A percentile compares a stretch with the other conserved stretches of the same genome.
phyloP scores from a whole-genome alignment of 2,888 invertebrate genomes.

The Celastrina argiolus region DNA sequence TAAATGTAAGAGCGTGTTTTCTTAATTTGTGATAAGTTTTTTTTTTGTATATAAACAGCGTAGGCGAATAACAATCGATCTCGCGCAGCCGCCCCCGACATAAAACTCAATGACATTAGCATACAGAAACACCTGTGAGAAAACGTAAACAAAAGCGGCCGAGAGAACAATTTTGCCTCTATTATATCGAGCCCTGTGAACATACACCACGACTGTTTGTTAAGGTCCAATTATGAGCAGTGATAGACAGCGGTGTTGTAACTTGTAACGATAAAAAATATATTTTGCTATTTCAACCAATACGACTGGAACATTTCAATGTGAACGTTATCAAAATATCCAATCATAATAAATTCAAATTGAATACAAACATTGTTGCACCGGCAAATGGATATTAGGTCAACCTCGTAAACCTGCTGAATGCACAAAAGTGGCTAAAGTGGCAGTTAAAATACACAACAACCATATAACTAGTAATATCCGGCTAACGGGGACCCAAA shows the following conservation, averaged over 20 bases:
- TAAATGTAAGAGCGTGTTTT: slow-evolving; percentile 70
- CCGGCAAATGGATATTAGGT: neutral
- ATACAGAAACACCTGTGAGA: slow-evolving; percentile 71
- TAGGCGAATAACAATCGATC: slow-evolving; percentile 48
- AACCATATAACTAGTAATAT: slow-evolving; percentile 25
- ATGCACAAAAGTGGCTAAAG: neutral
- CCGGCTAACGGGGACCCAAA: slow-evolving; percentile 39
- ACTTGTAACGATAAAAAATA: neutral
- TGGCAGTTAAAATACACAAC: neutral
- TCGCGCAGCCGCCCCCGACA: slow-evolving; percentile 71
- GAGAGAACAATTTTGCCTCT: slow-evolving; percentile 37
- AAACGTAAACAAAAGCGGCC: slow-evolving; percentile 61
- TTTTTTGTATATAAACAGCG: neutral
- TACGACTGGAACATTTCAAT: neutral
- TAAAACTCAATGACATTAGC: slow-evolving; percentile 65
- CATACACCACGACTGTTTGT: slow-evolving; percentile 22
- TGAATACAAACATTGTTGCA: neutral
- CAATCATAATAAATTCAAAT: neutral
- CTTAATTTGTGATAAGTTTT: neutral
- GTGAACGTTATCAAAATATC: neutral
- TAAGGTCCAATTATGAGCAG: neutral
- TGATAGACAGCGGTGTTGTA: neutral
- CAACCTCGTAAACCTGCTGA: neutral
- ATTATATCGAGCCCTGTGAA: slow-evolving; percentile 32
- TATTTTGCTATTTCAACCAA: neutral